A percentile compares a stretch with the other conserved stretches of the same genome.
These are phyloP conservation scores for Rhagophthalmus giganteus DNA, from an alignment of 2,888 invertebrate genomes.

Conservation along the genomic window DNA sequence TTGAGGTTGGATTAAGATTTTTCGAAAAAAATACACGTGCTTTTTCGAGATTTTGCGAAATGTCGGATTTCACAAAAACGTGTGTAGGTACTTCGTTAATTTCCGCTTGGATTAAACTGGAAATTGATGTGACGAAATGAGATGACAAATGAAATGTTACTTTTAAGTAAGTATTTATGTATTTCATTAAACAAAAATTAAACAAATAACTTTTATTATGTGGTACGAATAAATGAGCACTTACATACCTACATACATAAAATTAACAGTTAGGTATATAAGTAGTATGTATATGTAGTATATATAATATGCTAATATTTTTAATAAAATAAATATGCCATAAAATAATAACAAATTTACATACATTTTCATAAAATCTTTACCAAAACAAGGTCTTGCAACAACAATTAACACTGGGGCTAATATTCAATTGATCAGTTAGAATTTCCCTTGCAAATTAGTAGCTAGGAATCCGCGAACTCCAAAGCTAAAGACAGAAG, in stretches of 20 bases:
- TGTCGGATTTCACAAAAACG: too few relatives aligned
- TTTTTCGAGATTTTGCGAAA: too few relatives aligned
- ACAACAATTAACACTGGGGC: slow-evolving; percentile 35
- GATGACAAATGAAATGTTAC: too few relatives aligned
- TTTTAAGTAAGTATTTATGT: not conserved
- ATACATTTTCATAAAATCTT: slow-evolving; percentile 27
- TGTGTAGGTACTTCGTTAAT: too few relatives aligned
- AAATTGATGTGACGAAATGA: too few relatives aligned
- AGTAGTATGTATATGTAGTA: too few relatives aligned
- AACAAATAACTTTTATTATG: not conserved
- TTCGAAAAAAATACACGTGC: too few relatives aligned
- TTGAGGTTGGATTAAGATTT: too few relatives aligned
- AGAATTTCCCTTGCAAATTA: slow-evolving; percentile 37
- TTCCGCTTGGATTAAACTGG: too few relatives aligned
- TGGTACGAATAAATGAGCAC: too few relatives aligned
- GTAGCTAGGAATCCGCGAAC: slow-evolving; percentile 27
- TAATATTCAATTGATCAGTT: slow-evolving; percentile 35
- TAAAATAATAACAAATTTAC: slow-evolving; percentile 25
- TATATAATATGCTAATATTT: slow-evolving; percentile 1
- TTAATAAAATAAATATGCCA: slow-evolving; percentile 13
- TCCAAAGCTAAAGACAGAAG: slow-evolving; percentile 32
- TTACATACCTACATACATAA: too few relatives aligned
- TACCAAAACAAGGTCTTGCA: slow-evolving; percentile 22
- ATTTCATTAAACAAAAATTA: not conserved
- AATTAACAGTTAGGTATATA: too few relatives aligned